Evolutionary conservation across 2,888 invertebrate species (phyloP).

Genomic region (Philereme vetulata): DNA sequence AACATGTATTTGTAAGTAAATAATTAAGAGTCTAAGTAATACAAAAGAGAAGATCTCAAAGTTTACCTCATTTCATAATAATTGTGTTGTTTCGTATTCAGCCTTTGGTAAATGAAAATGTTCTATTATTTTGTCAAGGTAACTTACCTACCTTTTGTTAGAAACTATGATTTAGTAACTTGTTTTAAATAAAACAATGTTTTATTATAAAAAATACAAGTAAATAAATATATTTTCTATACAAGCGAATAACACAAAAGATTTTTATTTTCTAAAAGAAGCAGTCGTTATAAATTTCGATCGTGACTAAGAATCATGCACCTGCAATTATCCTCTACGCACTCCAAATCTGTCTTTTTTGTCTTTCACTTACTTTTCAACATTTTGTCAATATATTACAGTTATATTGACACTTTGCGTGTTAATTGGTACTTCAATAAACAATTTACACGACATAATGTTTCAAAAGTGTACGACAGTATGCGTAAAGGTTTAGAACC

Average conservation of each 20-base stretch:
- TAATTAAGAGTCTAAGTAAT: too few species aligned
- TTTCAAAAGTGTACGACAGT: conserved; percentile 55
- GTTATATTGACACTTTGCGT: conserved; percentile 69
- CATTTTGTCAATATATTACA: conserved; percentile 51
- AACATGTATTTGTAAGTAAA: too few species aligned
- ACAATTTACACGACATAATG: conserved; percentile 50
- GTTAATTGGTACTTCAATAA: conserved; percentile 74
- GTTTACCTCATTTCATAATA: conserved; percentile 9
- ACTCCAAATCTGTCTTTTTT: conserved; percentile 51
- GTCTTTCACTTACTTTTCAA: conserved; percentile 44
- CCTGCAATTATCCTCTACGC: conserved; percentile 20
- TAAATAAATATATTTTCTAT: not conserved
- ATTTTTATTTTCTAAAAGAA: conserved; percentile 7
- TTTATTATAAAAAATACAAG: too few species aligned
- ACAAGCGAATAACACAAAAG: not conserved
- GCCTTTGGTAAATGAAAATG: too few species aligned
- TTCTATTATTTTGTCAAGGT: not conserved
- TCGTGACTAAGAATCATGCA: conserved; percentile 28
- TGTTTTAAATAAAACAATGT: too few species aligned
- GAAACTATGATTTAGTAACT: too few species aligned
- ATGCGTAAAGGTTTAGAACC: conserved; percentile 53
- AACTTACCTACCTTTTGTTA: too few species aligned
- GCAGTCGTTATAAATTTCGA: not conserved
- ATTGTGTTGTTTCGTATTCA: not conserved
- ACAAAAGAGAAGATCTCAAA: conserved; percentile 8